Base-by-base conservation (phyloP, 1,140 invertebrate species). In the Pteromalus puparum region DNA sequence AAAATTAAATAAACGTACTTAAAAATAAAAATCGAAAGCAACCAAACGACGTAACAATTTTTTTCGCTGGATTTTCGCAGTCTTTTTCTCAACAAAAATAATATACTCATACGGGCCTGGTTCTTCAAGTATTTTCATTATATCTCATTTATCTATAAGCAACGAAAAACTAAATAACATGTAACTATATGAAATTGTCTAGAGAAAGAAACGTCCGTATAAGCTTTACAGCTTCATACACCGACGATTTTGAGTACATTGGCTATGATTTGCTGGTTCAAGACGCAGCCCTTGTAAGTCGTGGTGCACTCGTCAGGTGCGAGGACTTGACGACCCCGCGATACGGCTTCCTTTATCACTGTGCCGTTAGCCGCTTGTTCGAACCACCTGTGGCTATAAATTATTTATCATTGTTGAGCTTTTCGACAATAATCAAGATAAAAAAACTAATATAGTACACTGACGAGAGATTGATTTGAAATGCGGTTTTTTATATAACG, bases 361-460 rank as follows among this genome's bases (percentile, higher is more conserved):
- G 91, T 92, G n/a, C 91, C 90, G 53, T 92, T 90, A 10, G 87
- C 88, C 0, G 87, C 83, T 24, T 89, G 81, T 18, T 89, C 87
- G 46, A 92, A 89, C 90, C 90, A 91, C 26, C 78, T 87, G 26
- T 90, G 82, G 76, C 91, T 92, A 85, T 67, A 79, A 77, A n/a
- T n/a, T n/a, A n/a, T 73, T 72, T 65, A 18, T 48, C 18, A 48
- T 48, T 26, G 2, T 67, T 67, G 2, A 67, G 30, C 30, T 5
- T 34, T 34, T 34, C n/a, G n/a, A n/a, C n/a, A n/a, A n/a, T 5
- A 34, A 34, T 34, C 30, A 5, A 34, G 30, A 34, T 34, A 34
- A 34, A 5, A 5, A 34, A 34, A 34, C 30, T 34, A 34, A 34
- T 34, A 34, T 34, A 34, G 30, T 34, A 34, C 30, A 34, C 30